Evolutionary conservation across 1,140 invertebrate genomes (phyloP).

Genomic region (Aphis craccivora): DNA sequence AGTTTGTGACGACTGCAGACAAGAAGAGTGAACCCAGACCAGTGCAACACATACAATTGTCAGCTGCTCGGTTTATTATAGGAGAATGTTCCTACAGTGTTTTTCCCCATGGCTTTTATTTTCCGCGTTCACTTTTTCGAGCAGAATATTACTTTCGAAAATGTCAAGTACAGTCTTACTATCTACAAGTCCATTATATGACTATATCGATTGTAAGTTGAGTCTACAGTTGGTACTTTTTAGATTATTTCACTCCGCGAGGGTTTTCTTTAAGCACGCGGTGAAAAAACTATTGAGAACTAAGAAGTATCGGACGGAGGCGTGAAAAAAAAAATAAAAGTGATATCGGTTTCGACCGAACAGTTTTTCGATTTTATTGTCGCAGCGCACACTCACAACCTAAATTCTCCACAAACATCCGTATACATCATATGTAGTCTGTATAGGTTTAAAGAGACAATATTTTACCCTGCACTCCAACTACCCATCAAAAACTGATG

Average conservation of each 20-base stretch:
- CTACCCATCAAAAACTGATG: neutral
- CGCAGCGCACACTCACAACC: neutral
- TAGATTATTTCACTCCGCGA: neutral
- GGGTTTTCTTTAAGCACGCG: neutral
- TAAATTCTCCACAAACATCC: neutral
- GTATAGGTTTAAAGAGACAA: neutral
- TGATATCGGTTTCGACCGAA: neutral
- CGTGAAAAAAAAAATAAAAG: neutral
- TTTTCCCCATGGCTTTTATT: neutral
- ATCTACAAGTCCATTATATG: neutral
- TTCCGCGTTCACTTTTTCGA: neutral
- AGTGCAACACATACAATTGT: neutral
- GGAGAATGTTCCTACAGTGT: neutral
- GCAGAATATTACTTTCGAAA: neutral
- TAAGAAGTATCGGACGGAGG: neutral
- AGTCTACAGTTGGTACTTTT: neutral
- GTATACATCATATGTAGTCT: neutral
- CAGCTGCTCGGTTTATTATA: neutral
- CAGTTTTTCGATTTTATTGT: neutral
- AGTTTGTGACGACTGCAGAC: neutral
- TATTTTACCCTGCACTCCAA: neutral
- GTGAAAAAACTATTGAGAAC: neutral
- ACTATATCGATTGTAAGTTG: neutral
- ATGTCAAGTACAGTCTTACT: neutral
- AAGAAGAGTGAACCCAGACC: neutral